Base-by-base conservation (phyloP, 2,113 vertebrate genomes). In the Ptilonorhynchus violaceus region DNA sequence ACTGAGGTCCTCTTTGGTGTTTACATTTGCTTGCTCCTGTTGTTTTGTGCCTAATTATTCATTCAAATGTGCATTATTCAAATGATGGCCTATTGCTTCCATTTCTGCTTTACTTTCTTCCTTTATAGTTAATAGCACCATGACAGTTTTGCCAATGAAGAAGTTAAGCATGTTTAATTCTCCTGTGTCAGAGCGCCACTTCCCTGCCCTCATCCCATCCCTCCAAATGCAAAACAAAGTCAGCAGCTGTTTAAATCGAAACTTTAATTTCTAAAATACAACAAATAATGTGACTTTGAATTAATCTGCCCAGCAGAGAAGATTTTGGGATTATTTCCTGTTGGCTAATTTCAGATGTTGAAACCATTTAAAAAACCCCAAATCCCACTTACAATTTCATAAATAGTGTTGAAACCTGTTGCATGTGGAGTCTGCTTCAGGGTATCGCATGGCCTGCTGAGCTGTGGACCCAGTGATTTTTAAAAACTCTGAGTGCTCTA, bases 31-130 rank as follows among this genome's bases (percentile, higher is more conserved):
- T 94, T 92, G 67, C 47, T 73, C 30, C 58, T 80, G 59, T 92
- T 83, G 70, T 80, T 96, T 85, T 74, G 33, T 74, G 52, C 16
- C 67, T 82, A 77, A 83, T 85, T 94, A 90, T 79, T 93, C 9
- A 92, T 95, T 95, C 62, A 85, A 70, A 91, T 52, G 60, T 88
- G 50, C 70, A 59, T 89, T 93, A 94, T 90, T 82, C 56, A 92
- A 89, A 62, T 6, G 2, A 83, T 93, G 53, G 53, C 78, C 91
- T 91, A 62, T 78, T 96, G 86, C 74, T 87, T 95, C 95, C 35
- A 66, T 85, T 95, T 81, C 49, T 95, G 52, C 46, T 88, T 81
- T 89, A 12, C 50, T 67, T 93, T 66, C 76, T 70, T 82, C 52
- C 39, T 87, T 81, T 74, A 66, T 9, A 30, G 55, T 63, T 80